Evolutionary conservation across 53 echinoderm and acorn worm genomes (phyloP).

Genomic region (Mesocentrotus franciscanus): DNA sequence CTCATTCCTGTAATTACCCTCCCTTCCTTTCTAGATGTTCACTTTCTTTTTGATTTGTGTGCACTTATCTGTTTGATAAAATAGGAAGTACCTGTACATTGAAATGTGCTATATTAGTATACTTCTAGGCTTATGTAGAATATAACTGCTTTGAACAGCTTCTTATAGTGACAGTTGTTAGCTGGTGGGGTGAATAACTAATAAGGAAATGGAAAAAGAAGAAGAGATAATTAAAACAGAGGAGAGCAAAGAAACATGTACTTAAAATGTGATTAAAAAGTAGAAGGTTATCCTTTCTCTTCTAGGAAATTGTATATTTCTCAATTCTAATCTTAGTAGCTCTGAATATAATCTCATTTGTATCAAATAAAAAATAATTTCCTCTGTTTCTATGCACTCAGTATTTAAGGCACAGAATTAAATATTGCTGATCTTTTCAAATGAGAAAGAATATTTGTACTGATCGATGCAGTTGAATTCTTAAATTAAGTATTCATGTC

Average conservation of each 20-base stretch:
- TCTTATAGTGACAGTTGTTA: not conserved
- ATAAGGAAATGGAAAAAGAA: not conserved
- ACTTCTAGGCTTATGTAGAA: not conserved
- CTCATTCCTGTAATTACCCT: not conserved
- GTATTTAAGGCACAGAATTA: no score
- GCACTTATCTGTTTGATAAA: not conserved
- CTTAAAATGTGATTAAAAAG: no score
- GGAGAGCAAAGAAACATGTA: not conserved
- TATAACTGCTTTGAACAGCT: not conserved
- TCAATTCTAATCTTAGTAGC: no score
- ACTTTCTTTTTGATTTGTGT: not conserved
- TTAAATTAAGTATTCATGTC: no score
- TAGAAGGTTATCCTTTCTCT: no score
- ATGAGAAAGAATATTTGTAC: no score
- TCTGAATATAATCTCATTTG: no score
- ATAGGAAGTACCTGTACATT: not conserved
- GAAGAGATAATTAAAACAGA: not conserved
- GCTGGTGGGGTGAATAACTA: not conserved
- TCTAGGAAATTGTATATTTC: no score
- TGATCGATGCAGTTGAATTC: no score
- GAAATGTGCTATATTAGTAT: not conserved
- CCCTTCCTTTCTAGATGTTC: not conserved
- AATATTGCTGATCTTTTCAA: no score
- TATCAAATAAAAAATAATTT: no score
- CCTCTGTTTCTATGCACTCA: no score